Conservation (phyloP, 2,113 vertebrate species). For the Oriolus oriolus region DNA sequence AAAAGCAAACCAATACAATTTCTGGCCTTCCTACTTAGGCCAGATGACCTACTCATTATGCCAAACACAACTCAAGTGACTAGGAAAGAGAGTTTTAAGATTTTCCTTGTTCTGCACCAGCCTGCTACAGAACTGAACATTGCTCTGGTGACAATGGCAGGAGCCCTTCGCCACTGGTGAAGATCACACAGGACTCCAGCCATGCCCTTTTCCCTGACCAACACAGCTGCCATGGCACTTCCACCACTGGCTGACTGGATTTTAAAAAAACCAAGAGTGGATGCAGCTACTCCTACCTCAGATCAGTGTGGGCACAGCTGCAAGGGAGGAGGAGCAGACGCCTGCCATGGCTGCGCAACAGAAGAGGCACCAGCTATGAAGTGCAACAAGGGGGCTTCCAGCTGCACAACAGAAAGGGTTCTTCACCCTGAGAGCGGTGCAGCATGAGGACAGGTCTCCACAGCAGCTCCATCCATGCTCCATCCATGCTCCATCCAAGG, state of each 20-base stretch:
- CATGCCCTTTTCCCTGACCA: not conserved
- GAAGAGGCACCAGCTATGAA: not conserved
- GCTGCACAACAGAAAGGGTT: not conserved
- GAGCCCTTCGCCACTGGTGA: not conserved
- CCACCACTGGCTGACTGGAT: not conserved
- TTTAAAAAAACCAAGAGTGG: not conserved
- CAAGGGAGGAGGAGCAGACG: not conserved
- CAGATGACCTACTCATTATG: not conserved
- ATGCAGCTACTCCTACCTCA: not conserved
- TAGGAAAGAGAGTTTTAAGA: not conserved
- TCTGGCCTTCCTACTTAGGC: not conserved
- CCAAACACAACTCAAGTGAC: not conserved
- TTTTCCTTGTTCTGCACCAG: not conserved
- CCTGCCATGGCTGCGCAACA: not conserved
- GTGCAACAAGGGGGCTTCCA: not conserved
- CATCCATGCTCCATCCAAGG: not conserved
- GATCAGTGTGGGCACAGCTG: not conserved
- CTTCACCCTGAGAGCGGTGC: not conserved
- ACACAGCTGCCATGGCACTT: not conserved
- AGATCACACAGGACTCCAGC: not conserved
- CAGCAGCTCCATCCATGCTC: not conserved
- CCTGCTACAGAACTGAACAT: not conserved
- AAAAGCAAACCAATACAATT: not conserved
- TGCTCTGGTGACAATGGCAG: not conserved
- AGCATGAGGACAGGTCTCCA: not conserved